Percentiles rank a stretch among this genome's conserved stretches.
Conservation (phyloP, 1,140 invertebrate species). For the Diprion similis region DNA sequence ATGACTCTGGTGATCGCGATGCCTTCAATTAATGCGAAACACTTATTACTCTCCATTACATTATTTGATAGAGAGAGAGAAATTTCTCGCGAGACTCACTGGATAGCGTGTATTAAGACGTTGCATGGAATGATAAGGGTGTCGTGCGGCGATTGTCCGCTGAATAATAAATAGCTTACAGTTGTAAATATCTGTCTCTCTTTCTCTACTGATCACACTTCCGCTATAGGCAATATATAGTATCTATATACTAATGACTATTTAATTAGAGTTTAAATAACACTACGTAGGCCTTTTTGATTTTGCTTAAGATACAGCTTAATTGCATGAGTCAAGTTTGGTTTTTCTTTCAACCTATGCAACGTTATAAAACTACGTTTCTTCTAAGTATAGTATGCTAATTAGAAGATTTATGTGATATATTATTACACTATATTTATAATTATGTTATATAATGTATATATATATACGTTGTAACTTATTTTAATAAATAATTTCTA, state of each 20-base stretch:
- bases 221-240: conserved; percentile 28
- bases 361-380: conserved; percentile 23
- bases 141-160: conserved; percentile 9
- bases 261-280: conserved; percentile 37
- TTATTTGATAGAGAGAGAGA: neutral
- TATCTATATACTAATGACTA: conserved; percentile 24
- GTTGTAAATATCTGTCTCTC: conserved; percentile 26
- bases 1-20: too few species aligned
- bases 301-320: conserved; percentile 44
- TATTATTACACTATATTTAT: conserved; percentile 23
- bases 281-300: conserved; percentile 52
- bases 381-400: conserved; percentile 26
- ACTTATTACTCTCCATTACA: neutral
- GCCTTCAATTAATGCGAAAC: too few species aligned
- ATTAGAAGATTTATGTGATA: neutral
- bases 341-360: conserved; percentile 6
- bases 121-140: conserved; percentile 15
- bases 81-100: neutral
- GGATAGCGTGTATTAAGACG: neutral
- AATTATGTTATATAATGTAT: neutral
- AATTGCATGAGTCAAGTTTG: conserved; percentile 6
- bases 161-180: conserved; percentile 28
- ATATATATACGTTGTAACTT: neutral
- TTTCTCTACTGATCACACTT: conserved; percentile 27
- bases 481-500: conserved; percentile 30